phyloP scores from a whole-genome alignment of 1,140 invertebrate genomes.

The Acromyrmex charruanus region DNA sequence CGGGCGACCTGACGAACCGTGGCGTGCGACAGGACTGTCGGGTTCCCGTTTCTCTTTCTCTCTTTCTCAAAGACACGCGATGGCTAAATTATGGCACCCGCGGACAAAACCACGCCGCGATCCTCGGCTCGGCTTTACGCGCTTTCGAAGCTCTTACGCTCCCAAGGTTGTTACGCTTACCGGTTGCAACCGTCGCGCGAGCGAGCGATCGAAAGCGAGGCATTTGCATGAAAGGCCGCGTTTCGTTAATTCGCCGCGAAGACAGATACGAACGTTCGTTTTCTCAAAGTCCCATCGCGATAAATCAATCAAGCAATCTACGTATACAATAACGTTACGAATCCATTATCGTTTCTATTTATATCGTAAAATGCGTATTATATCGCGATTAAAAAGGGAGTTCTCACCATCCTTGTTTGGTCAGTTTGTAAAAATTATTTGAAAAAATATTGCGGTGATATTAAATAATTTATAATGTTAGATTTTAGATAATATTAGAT shows the following conservation, averaged over 20 bases:
- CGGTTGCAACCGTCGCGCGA: background rate
- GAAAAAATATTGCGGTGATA: background rate
- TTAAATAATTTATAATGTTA: conserved; percentile 14
- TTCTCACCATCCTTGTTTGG: background rate
- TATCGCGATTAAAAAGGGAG: background rate
- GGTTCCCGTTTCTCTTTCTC: background rate
- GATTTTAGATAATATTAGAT: background rate
- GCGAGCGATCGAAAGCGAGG: conserved; percentile 28
- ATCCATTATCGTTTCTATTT: background rate
- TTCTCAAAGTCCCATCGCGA: background rate
- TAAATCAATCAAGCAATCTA: conserved; percentile 9
- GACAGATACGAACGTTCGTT: conserved; percentile 1
- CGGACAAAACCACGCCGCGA: conserved; percentile 14
- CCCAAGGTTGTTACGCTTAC: conserved; percentile 13
- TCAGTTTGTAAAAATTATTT: background rate
- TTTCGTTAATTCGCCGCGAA: conserved; percentile 6
- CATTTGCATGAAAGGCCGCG: conserved; percentile 33
- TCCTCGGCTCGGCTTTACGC: conserved; percentile 2
- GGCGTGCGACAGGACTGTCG: conserved; percentile 49
- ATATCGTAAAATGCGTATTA: background rate
- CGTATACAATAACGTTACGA: background rate
- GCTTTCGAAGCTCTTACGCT: conserved; percentile 19
- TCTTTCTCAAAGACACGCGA: background rate
- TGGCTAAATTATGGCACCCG: background rate
- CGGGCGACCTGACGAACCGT: conserved; percentile 63